Evolutionary conservation across 2,888 invertebrate species (phyloP), one percentile per base, ranked within the genome.

Genomic region (Schizotus pectinicornis): DNA sequence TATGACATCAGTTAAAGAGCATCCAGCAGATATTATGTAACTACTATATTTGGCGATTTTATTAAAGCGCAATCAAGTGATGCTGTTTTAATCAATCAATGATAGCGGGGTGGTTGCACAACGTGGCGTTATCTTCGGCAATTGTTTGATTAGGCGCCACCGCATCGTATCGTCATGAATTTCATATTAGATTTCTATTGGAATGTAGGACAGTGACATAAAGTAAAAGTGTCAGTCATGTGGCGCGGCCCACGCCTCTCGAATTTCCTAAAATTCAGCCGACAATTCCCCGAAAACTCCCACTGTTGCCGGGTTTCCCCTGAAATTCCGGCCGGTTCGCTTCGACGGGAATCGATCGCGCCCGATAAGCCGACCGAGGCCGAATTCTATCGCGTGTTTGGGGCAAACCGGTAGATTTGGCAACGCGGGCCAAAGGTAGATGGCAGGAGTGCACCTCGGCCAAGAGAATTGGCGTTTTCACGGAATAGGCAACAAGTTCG

Each of bases 401-500:
- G 36, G 43, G 42, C 32, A 43, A 48, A 42, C 22, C 22, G 14
- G 7, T 22, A 30, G 12, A 47, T 36, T 22, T 55, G 55, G 42
- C 55, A 55, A 48, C 55, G 31, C 59, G 50, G 57, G 54, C 62
- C 55, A 62, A 55, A 62, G 61, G 58, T 58, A 45, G 43, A 65
- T 68, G 58, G 65, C 63, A 56, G 64, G 61, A 39, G 35, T 13
- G 54, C 53, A 54, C 48, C 52, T 56, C 51, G 49, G 39, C 49
- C 51, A 59, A 59, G 56, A 60, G 60, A 64, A 63, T 57, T 65
- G 63, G 64, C 57, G 63, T 64, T 68, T 70, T 67, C 68, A 68
- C 56, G 65, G 70, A 70, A 70, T 66, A 70, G 61, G 56, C 63
- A 63, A 54, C 61, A 42, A 56, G 62, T 67, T 69, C 67, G 61